Base-by-base conservation (phyloP, 2,888 invertebrate species). In the Atherix ibis region DNA sequence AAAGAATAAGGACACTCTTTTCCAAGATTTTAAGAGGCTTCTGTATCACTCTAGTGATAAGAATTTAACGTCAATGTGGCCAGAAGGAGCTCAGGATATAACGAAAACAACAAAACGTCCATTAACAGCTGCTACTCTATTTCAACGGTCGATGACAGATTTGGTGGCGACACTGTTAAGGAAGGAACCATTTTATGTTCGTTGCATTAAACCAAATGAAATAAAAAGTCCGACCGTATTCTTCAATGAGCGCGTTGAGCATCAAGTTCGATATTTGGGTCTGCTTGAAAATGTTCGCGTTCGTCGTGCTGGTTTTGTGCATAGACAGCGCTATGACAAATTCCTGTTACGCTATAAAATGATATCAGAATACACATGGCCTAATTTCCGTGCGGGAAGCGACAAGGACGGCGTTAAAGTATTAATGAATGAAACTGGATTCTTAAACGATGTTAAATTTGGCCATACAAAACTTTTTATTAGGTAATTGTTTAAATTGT, bases 151-250 rank as follows among this genome's bases (percentile, higher is more conserved):
- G 2, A 97, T 97, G 87, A 64, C 81, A 16, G 76, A 85, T 28
- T 68, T 97, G 37, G 91, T 92, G 25, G 67, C 78, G 35, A 94
- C 89, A 27, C 65, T 97, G 44, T 74, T 79, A 28, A 81, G 76
- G 57, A 97, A 94, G 66, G 91, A 91, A 55, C 94, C 94, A 0
- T 91, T 88, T 66, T 97, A 97, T 65, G 87, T 97, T 43, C 76
- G 97, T 38, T 97, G 97, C 59, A 80, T 97, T 51, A 97, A 97
- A 53, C 97, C 97, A 17, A 97, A 95, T 62, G 89, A 94, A 49
- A 71, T 83, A 34, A 97, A 97, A 65, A 79, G 87, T 24, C 76
- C 92, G 0, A 69, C 71, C 25, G 66, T 75, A 26, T 92, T 95
- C 63, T 88, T 95, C 56, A 75, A 80, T 10, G 78, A 83, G 53